Percentiles rank a stretch among this genome's conserved stretches.
phyloP scores from a whole-genome alignment of 2,888 invertebrate genomes.

The Leucania comma region DNA sequence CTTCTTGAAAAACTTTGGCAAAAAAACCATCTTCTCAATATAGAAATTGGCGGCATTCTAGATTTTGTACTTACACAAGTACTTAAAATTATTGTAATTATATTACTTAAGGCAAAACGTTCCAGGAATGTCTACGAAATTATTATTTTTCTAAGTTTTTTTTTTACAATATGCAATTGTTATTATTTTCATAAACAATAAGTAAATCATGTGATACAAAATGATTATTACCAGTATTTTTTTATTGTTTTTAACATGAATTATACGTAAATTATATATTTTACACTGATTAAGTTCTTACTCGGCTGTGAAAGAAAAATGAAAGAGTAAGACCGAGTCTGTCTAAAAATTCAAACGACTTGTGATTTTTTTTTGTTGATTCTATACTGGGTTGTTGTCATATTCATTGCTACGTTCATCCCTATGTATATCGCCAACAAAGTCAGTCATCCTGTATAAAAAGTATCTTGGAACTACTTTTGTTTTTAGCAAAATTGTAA shows the following conservation, averaged over 20 bases:
- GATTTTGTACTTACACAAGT: slow-evolving; percentile 10
- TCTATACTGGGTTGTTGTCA: no score
- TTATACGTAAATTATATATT: slow-evolving; percentile 3
- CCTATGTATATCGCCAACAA: not conserved
- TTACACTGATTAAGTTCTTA: not conserved
- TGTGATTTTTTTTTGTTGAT: no score
- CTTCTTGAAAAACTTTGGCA: no score
- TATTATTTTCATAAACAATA: not conserved
- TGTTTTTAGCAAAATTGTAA: no score
- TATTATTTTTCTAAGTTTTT: not conserved
- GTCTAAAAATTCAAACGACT: no score
- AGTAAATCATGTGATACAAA: slow-evolving; percentile 37
- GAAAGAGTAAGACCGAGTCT: no score
- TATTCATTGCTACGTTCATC: not conserved
- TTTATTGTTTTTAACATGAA: slow-evolving; percentile 11
- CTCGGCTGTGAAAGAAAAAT: no score
- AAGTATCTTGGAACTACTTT: not conserved
- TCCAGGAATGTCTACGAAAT: not conserved
- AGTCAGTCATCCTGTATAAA: not conserved
- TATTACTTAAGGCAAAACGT: not conserved
- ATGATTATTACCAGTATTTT: slow-evolving; percentile 39
- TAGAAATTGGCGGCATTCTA: not conserved
- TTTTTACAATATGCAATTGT: not conserved
- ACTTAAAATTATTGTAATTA: not conserved
- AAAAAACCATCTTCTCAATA: no score